phyloP scores from a whole-genome alignment of 2,888 invertebrate species.

The Alentia gelatinosa region DNA sequence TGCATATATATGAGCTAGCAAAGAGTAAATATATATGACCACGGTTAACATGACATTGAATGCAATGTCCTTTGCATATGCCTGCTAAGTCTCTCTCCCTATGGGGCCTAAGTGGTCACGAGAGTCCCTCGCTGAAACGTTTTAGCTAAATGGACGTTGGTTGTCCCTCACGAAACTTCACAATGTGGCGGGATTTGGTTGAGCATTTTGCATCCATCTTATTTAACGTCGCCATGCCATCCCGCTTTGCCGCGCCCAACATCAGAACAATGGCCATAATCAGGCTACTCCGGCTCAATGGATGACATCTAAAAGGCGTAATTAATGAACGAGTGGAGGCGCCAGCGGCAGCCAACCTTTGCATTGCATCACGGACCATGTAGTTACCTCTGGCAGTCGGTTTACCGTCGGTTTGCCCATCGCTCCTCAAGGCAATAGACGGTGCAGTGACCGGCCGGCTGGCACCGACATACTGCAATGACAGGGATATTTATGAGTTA shows the following conservation, averaged over 20 bases:
- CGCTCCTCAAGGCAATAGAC: too few relatives aligned
- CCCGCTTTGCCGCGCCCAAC: not conserved
- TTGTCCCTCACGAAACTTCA: not conserved
- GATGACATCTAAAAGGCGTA: not conserved
- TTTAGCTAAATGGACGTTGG: conserved; percentile 16
- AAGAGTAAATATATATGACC: not conserved
- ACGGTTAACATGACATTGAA: not conserved
- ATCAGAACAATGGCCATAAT: conserved; percentile 22
- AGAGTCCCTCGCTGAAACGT: not conserved
- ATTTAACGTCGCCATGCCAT: conserved; percentile 3
- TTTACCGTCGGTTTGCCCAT: not conserved
- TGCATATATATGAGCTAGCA: too few relatives aligned
- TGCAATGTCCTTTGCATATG: not conserved
- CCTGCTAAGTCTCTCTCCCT: not conserved
- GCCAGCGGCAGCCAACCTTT: not conserved
- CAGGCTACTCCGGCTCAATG: not conserved
- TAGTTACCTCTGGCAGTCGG: not conserved
- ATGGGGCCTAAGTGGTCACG: conserved; percentile 1
- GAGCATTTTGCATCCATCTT: not conserved
- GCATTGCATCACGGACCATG: not conserved
- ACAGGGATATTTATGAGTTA: not conserved
- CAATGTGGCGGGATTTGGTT: not conserved
- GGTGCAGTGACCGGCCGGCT: too few relatives aligned
- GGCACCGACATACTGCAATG: too few relatives aligned
- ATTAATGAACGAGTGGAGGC: not conserved